Conservation (phyloP, 2,888 invertebrate genomes). For the Chrysina gloriosa region DNA sequence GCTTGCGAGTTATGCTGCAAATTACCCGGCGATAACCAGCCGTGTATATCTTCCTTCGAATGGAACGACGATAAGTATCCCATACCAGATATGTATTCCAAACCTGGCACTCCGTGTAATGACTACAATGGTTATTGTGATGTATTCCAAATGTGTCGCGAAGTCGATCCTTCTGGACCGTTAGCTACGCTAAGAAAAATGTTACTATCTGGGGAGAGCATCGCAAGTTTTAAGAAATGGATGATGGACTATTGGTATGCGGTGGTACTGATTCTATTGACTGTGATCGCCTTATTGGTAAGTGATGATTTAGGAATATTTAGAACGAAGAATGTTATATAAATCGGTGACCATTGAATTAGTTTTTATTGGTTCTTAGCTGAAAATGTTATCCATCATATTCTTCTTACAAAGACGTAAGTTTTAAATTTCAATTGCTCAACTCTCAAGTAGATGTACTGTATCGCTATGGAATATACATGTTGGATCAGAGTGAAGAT, state of each 20-base stretch:
- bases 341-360: too few relatives aligned
- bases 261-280: slow-evolving; percentile 79
- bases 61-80: slow-evolving; percentile 92
- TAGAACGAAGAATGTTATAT: too few relatives aligned
- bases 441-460: too few relatives aligned
- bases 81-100: slow-evolving; percentile 93
- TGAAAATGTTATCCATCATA: slow-evolving; percentile 46
- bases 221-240: slow-evolving; percentile 90
- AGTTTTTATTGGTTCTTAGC: too few relatives aligned
- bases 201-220: slow-evolving; percentile 88
- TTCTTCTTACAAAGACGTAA: slow-evolving; percentile 45
- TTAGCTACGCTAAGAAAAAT: slow-evolving; percentile 89
- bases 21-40: slow-evolving; percentile 81
- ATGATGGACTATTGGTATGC: slow-evolving; percentile 92
- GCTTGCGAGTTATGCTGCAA: slow-evolving; percentile 95
- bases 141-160: slow-evolving; percentile 82
- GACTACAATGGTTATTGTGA: slow-evolving; percentile 90
- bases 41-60: slow-evolving; percentile 89
- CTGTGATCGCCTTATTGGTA: slow-evolving; percentile 84
- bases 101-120: slow-evolving; percentile 94
- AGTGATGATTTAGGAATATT: slow-evolving; percentile 62
- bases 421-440: too few relatives aligned
- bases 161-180: slow-evolving; percentile 94
- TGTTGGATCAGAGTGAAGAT: too few relatives aligned
- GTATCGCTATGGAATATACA: too few relatives aligned